These are phyloP conservation scores for Phaenicophaeus curvirostris DNA, from an alignment of 2,797 vertebrate species.

Conservation along the genomic window DNA sequence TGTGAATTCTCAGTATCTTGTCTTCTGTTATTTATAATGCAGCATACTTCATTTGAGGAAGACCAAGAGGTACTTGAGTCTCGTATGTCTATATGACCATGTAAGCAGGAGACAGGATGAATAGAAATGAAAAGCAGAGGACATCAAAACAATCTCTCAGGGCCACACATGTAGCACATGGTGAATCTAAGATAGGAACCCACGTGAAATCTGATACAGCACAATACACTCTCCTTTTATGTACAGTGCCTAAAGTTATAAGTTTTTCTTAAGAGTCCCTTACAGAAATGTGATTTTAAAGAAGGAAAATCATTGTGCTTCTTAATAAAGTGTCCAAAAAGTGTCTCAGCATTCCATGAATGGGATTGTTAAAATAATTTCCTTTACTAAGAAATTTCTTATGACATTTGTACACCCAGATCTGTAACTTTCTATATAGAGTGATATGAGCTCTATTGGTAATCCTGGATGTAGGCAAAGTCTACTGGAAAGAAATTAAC, in stretches of 20 bases:
- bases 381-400: neutral
- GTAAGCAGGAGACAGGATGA: neutral
- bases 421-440: neutral
- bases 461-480: neutral
- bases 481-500: neutral
- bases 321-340: neutral
- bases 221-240: neutral
- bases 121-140: neutral
- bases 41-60: neutral
- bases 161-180: neutral
- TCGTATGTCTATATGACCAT: too few species aligned
- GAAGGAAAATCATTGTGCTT: neutral
- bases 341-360: neutral
- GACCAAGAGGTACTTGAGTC: neutral
- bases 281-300: neutral
- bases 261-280: neutral
- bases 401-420: accelerated
- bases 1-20: neutral
- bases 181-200: neutral
- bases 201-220: neutral
- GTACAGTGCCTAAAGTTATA: neutral
- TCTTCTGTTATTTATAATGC: neutral
- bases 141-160: neutral
- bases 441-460: neutral
- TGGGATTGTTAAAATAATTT: neutral